Base-by-base conservation (phyloP, 2,797 vertebrate species). In the Microctenopoma steveboyesi region DNA sequence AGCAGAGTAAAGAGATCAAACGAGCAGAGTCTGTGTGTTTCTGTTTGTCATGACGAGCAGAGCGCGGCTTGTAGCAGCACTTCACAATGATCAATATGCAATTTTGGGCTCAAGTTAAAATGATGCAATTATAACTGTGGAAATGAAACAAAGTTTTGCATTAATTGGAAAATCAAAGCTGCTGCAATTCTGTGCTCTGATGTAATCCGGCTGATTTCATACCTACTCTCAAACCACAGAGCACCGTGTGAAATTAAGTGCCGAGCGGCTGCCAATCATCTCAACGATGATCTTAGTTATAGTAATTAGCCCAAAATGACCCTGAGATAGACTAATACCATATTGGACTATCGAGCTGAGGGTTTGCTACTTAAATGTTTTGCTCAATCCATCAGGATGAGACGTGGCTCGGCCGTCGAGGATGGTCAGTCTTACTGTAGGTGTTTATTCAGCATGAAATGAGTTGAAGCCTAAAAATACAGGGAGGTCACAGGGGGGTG, bases 391-490 rank as follows among this genome's bases (percentile, higher is more conserved):
- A 52, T 13, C 1, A 25, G 50, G 60, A 64, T 42, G 58, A 9
- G 52, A 27, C 55, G 57, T 30, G 77, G 43, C 80, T 37, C 5
- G 37, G 50, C 59, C 72, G 72, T 15, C 0, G 11, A 72, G 76
- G 65, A 25, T 11, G 45, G 49, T 51, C 74, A 70, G 64, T 64
- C 46, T 18, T 46, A 18, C 45, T 9, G 45, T 28, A 40, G 55
- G 66, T 86, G 85, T 91, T 86, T 88, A 89, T 86, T 75, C 70
- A 74, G 85, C 86, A 85, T 91, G 83, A 91, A 91, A 91, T 87
- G 66, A 86, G 74, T 65, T 80, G 75, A 78, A 37, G 58, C 72
- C 84, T 86, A 86, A 86, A 89, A 91, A 90, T 88, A 88, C 69
- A 61, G 0, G 51, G 46, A 62, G 80, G 69, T 76, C 39, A 2